Evolutionary conservation across 2,113 vertebrate genomes (phyloP).

Genomic region (Takifugu flavidus): DNA sequence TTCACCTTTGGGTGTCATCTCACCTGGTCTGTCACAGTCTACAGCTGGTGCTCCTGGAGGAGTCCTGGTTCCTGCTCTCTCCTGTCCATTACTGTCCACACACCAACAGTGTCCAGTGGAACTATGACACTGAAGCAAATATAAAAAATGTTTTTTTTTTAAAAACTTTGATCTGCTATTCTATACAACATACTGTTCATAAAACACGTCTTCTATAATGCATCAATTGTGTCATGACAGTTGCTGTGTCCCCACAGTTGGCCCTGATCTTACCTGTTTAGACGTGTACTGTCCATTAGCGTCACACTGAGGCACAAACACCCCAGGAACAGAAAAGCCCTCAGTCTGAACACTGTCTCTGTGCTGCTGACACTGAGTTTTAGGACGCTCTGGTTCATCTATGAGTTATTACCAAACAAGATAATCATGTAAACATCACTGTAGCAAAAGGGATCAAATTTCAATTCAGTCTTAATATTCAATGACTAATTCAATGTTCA

Average conservation of each 20-base stretch:
- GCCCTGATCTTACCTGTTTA: constrained; percentile 53
- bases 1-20: constrained; percentile 1
- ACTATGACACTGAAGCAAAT: constrained; percentile 70
- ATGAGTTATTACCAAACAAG: too few species aligned
- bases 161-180: background rate
- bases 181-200: too few species aligned
- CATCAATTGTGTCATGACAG: too few species aligned
- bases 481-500: too few species aligned
- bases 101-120: constrained; percentile 84
- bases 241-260: background rate
- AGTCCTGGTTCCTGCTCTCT: constrained; percentile 77
- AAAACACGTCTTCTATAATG: too few species aligned
- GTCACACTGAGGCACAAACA: constrained; percentile 77
- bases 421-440: too few species aligned
- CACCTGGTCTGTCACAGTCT: constrained; percentile 75
- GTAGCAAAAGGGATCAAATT: too few species aligned
- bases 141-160: background rate
- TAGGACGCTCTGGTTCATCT: constrained; percentile 21
- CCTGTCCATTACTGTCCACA: constrained; percentile 74
- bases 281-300: constrained; percentile 75
- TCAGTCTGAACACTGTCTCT: constrained; percentile 43
- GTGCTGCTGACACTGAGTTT: constrained; percentile 74
- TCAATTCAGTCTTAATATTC: too few species aligned
- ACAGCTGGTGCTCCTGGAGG: constrained; percentile 49
- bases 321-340: constrained; percentile 30